Evolutionary conservation across 2,797 vertebrate species (phyloP).

Genomic region (Pantherophis alleghaniensis): DNA sequence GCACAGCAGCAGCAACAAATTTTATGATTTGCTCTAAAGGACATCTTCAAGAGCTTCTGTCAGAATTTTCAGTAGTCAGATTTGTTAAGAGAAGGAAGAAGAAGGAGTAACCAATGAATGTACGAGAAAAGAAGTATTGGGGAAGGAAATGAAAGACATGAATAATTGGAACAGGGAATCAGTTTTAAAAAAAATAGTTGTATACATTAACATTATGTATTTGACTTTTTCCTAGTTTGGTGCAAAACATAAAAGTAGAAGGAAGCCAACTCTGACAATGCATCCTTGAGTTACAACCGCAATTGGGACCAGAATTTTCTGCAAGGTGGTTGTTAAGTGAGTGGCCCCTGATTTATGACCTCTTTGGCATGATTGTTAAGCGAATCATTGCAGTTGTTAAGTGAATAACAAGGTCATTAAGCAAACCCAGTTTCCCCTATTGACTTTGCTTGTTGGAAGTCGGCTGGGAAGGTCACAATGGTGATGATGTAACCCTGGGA

Average conservation of each 20-base stretch:
- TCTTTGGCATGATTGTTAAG: too few species aligned
- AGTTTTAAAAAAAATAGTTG: background rate
- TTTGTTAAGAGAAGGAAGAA: background rate
- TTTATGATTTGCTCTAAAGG: background rate
- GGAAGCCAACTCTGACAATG: background rate
- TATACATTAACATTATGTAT: background rate
- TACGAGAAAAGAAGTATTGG: background rate
- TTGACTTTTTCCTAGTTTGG: background rate
- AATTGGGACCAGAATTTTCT: too few species aligned
- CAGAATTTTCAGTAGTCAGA: background rate
- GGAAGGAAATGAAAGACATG: background rate
- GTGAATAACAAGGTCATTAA: too few species aligned
- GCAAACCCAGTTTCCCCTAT: too few species aligned
- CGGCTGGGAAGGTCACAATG: too few species aligned
- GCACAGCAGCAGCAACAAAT: background rate
- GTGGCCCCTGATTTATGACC: too few species aligned
- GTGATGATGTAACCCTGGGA: too few species aligned
- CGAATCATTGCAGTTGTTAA: too few species aligned
- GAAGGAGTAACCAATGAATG: background rate
- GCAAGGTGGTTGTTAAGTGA: too few species aligned
- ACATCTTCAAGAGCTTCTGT: background rate
- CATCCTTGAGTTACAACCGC: too few species aligned
- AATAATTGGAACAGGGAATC: background rate
- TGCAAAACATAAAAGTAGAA: background rate
- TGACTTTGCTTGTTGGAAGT: too few species aligned